These are phyloP conservation scores for Epiperipatus broadwayi DNA, from an alignment of 2,888 invertebrate species.

Conservation along the genomic window DNA sequence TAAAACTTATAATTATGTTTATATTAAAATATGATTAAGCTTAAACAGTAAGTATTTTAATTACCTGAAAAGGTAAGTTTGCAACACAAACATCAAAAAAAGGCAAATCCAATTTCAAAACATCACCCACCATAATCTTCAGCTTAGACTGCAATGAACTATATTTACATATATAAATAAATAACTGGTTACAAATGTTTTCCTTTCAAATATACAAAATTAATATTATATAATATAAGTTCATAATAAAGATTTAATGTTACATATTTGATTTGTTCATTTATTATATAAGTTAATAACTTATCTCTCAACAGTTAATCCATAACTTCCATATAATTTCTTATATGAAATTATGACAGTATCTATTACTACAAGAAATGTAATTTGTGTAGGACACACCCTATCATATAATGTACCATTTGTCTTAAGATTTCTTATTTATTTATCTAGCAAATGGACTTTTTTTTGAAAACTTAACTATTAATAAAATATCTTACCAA, in stretches of 20 bases:
- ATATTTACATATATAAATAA: conserved; percentile 8
- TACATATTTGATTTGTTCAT: conserved; percentile 14
- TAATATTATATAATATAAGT: conserved; percentile 10
- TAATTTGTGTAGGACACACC: too few species aligned
- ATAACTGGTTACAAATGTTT: not conserved
- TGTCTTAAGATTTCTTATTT: too few species aligned
- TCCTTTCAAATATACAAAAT: not conserved
- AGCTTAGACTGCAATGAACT: conserved; percentile 57
- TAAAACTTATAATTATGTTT: not conserved
- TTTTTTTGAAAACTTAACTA: too few species aligned
- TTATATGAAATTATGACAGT: too few species aligned
- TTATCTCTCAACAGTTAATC: not conserved
- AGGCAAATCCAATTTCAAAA: conserved; percentile 76
- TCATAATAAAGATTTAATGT: not conserved
- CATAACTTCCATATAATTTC: too few species aligned
- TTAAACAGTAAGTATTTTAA: conserved; percentile 88
- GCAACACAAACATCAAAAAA: conserved; percentile 97
- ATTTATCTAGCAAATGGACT: too few species aligned
- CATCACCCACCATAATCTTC: conserved; percentile 80
- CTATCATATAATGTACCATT: too few species aligned
- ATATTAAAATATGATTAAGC: conserved; percentile 38
- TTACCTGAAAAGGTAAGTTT: conserved; percentile 94
- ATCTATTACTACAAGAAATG: too few species aligned
- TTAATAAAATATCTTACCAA: too few species aligned
- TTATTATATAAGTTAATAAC: not conserved